Evolutionary conservation across 2,113 vertebrate genomes (phyloP).

Genomic region (Chionodraco myersi): DNA sequence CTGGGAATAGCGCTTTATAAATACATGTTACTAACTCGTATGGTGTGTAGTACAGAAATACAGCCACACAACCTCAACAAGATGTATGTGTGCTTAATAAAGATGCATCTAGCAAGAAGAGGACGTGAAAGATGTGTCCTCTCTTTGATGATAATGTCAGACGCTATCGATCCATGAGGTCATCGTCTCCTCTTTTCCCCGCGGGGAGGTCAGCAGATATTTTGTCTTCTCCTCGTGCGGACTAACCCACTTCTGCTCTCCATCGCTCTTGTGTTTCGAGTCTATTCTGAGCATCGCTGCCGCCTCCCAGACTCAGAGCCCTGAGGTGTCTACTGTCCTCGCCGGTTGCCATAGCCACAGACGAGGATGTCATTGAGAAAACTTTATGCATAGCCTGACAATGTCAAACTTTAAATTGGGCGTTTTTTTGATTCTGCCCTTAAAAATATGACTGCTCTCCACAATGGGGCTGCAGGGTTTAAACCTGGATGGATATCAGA

Average conservation of each 20-base stretch:
- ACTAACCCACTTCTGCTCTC: constrained; percentile 63
- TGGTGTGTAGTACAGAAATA: neutral
- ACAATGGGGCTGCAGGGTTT: no score
- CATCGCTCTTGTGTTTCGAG: constrained; percentile 37
- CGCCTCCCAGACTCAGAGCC: constrained; percentile 44
- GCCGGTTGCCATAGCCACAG: constrained; percentile 67
- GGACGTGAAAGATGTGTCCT: neutral
- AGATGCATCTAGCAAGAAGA: neutral
- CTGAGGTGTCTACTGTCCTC: constrained; percentile 31
- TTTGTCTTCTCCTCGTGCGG: constrained; percentile 47
- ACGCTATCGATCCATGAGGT: neutral
- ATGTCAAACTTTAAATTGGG: constrained; percentile 29
- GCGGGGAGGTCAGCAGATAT: constrained; percentile 48
- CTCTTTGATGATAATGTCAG: neutral
- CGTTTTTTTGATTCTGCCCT: neutral
- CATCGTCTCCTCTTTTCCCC: constrained; percentile 1
- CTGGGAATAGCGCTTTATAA: no score
- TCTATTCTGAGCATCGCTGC: constrained; percentile 62
- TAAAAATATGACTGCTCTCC: neutral
- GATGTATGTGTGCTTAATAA: neutral
- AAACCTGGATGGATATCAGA: no score
- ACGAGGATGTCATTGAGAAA: constrained; percentile 38
- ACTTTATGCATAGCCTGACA: constrained; percentile 19
- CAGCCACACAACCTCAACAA: constrained; percentile 1
- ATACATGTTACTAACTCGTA: no score